Conservation (phyloP, 1,140 invertebrate species). For the Orius insidiosus region DNA sequence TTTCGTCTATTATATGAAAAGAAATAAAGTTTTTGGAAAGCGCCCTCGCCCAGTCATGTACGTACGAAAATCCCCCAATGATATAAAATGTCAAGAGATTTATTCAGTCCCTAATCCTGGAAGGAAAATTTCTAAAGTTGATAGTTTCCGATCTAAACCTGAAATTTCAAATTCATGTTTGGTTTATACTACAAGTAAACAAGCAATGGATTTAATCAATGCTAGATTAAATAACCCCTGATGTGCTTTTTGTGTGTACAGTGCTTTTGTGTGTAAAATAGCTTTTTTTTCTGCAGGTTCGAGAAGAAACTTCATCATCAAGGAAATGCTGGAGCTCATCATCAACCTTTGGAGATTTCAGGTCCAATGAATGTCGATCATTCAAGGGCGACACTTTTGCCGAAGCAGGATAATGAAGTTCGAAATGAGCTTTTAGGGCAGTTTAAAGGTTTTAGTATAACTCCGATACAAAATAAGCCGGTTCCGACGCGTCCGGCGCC, state of each 20-base stretch:
- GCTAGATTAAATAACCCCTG: background rate
- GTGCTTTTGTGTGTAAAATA: background rate
- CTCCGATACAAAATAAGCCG: conserved; percentile 36
- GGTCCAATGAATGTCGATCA: conserved; percentile 16
- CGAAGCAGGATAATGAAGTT: conserved; percentile 33
- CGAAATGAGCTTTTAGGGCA: conserved; percentile 56
- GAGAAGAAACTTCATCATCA: conserved; percentile 14
- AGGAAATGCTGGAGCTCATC: conserved; percentile 7
- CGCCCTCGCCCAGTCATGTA: conserved; percentile 20
- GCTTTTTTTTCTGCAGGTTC: conserved; percentile 11
- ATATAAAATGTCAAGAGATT: too few species aligned
- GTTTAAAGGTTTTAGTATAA: conserved; percentile 66
- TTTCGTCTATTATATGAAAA: conserved; percentile 42
- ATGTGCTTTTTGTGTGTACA: conserved; percentile 4
- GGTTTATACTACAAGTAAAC: conserved; percentile 48
- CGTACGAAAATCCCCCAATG: conserved; percentile 1
- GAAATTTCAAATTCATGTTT: conserved; percentile 26
- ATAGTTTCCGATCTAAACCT: conserved; percentile 25
- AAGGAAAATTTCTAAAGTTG: conserved; percentile 1
- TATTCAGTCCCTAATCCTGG: background rate
- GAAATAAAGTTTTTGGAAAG: conserved; percentile 16
- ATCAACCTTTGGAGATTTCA: conserved; percentile 15
- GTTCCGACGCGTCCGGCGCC: background rate
- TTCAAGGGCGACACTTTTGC: conserved; percentile 23
- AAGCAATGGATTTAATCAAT: conserved; percentile 16